Evolutionary conservation across 1,140 invertebrate species (phyloP).

Genomic region (Metopolophium dirhodum): DNA sequence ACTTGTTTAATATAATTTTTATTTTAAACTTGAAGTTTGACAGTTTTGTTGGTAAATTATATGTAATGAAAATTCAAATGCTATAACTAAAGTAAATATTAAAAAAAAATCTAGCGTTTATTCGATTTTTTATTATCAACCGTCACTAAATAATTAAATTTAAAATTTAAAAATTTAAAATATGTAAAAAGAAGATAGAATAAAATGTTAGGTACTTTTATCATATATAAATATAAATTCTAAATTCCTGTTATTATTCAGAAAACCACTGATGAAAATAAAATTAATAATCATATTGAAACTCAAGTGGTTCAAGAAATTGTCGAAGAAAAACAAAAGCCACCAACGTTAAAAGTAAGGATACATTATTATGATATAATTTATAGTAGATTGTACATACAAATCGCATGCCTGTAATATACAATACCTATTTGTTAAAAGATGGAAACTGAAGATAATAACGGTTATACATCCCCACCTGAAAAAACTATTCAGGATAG

Average conservation of each 20-base stretch:
- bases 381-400: neutral
- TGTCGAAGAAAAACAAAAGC: neutral
- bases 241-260: neutral
- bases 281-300: conserved; percentile 18
- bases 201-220: neutral
- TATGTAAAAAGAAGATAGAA: neutral
- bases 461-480: neutral
- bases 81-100: neutral
- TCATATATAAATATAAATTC: neutral
- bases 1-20: neutral
- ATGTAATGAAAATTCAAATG: neutral
- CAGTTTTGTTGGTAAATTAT: neutral
- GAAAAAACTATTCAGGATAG: conserved; percentile 14
- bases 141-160: too few species aligned
- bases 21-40: neutral
- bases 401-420: neutral
- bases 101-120: neutral
- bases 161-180: neutral
- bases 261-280: conserved; percentile 11
- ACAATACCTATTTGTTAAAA: conserved; percentile 6
- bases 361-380: neutral
- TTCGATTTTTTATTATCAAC: neutral
- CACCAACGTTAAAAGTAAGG: neutral
- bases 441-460: conserved; percentile 28
- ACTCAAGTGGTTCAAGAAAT: neutral